Conservation (phyloP, 2,113 vertebrate genomes). For the Sceloporus tristichus region DNA sequence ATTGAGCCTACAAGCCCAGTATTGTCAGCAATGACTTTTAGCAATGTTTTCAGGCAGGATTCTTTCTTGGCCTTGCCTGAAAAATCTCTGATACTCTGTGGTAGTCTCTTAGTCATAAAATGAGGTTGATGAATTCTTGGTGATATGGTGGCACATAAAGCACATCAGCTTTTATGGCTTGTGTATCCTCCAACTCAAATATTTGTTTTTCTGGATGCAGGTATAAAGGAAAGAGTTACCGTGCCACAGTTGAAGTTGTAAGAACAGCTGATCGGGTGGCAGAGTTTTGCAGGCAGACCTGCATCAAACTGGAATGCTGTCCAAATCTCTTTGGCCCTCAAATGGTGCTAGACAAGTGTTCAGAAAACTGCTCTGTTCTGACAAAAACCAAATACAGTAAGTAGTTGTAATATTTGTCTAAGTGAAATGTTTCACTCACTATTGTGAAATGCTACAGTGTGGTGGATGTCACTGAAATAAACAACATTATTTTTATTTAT, state of each 20-base stretch:
- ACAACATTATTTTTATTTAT: neutral
- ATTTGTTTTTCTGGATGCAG: slow-evolving; percentile 72
- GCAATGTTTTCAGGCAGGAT: no score
- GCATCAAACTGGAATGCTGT: slow-evolving; percentile 96
- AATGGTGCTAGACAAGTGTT: slow-evolving; percentile 96
- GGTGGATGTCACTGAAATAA: neutral
- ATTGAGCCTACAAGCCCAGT: no score
- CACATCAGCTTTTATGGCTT: neutral
- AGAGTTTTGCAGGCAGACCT: slow-evolving; percentile 96
- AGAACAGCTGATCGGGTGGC: slow-evolving; percentile 93
- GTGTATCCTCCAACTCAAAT: neutral
- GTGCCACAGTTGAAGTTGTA: slow-evolving; percentile 95
- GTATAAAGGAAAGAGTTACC: slow-evolving; percentile 98
- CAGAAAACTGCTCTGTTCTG: slow-evolving; percentile 97
- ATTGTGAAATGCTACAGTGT: neutral
- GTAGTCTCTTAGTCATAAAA: no score
- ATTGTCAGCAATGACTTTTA: no score
- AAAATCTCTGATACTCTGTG: no score
- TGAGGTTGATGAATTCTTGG: no score
- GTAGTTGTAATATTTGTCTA: slow-evolving; percentile 61
- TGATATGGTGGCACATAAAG: neutral
- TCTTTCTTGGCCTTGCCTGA: no score
- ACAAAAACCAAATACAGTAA: slow-evolving; percentile 99
- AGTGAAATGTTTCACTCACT: neutral
- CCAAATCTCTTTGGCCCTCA: slow-evolving; percentile 95